Conservation (phyloP, 1,140 invertebrate species). For the Octopus sinensis region DNA sequence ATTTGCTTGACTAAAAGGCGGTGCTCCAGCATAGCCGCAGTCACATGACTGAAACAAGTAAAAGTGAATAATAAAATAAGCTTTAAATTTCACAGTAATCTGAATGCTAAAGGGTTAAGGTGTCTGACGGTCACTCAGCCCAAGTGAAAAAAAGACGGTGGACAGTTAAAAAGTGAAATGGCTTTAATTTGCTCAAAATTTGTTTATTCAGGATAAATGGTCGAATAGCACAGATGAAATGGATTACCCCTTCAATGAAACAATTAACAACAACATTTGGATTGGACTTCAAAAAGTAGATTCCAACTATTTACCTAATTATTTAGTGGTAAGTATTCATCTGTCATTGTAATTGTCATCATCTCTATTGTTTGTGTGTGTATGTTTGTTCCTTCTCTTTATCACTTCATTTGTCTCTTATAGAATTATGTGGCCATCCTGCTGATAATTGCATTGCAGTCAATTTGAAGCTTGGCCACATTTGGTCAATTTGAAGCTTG, state of each 20-base stretch:
- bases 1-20: too few relatives aligned
- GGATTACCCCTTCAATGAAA: conserved; percentile 56
- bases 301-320: conserved; percentile 48
- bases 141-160: too few relatives aligned
- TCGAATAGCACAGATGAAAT: neutral
- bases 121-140: too few relatives aligned
- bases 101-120: too few relatives aligned
- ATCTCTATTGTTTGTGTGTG: too few relatives aligned
- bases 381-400: neutral
- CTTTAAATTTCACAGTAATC: too few relatives aligned
- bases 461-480: conserved; percentile 59
- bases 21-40: too few relatives aligned
- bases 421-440: conserved; percentile 68
- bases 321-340: conserved; percentile 45
- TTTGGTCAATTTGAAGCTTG: too few relatives aligned
- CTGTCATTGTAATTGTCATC: neutral
- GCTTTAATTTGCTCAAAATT: too few relatives aligned
- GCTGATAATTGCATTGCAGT: conserved; percentile 78
- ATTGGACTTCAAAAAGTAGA: conserved; percentile 78
- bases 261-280: conserved; percentile 81
- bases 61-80: too few relatives aligned
- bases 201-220: neutral
- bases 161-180: too few relatives aligned
- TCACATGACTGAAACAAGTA: too few relatives aligned
- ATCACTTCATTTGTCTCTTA: conserved; percentile 28